phyloP scores from a whole-genome alignment of 2,113 vertebrate species.

The Oceanodroma tethys region DNA sequence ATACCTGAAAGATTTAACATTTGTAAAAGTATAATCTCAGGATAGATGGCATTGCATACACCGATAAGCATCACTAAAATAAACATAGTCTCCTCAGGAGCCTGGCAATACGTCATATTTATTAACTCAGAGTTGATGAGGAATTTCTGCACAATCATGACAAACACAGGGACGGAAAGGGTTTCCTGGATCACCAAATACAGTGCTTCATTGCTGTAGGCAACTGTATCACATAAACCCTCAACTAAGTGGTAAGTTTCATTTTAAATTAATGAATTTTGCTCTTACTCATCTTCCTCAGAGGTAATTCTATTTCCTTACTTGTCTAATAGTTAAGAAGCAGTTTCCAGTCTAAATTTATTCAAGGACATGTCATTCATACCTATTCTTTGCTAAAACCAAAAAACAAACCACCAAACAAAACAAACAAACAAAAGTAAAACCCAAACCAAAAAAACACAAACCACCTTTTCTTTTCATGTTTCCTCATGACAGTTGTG shows the following conservation, averaged over 20 bases:
- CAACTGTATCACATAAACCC: not conserved
- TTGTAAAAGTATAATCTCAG: not conserved
- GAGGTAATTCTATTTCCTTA: not conserved
- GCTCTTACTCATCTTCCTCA: not conserved
- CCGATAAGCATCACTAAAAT: not conserved
- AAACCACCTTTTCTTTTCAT: not conserved
- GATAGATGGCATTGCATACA: not conserved
- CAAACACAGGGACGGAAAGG: not conserved
- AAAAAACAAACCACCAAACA: not conserved
- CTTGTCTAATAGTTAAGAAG: not conserved
- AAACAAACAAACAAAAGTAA: no score
- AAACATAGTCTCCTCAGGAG: not conserved
- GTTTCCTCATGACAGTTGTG: not conserved
- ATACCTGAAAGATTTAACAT: not conserved
- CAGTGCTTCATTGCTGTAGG: not conserved
- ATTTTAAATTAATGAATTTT: not conserved
- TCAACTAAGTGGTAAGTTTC: not conserved
- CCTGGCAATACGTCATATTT: not conserved
- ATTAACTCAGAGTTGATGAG: not conserved
- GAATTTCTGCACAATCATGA: not conserved
- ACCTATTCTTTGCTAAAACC: not conserved
- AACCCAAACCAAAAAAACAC: not conserved
- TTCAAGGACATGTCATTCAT: not conserved
- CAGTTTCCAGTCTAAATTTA: not conserved
- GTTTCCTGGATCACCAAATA: not conserved